These are phyloP conservation scores for Lasius platythorax DNA, from an alignment of 2,888 invertebrate species.

Conservation along the genomic window DNA sequence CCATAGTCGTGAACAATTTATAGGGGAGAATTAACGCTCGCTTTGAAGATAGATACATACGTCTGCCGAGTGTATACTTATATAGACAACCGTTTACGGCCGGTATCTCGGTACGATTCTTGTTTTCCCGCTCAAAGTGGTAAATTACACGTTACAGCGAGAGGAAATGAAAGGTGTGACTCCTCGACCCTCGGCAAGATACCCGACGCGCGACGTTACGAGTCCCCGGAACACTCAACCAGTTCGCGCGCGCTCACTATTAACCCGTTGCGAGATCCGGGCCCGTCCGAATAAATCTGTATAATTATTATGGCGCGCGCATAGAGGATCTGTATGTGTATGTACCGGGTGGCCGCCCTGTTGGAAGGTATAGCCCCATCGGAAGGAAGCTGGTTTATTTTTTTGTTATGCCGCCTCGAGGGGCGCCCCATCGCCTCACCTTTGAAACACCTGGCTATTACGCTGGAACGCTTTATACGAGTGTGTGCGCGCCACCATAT, in stretches of 20 bases:
- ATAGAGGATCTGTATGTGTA: constrained; percentile 55
- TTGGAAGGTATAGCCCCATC: constrained; percentile 76
- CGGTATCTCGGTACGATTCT: constrained; percentile 47
- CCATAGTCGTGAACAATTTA: constrained; percentile 11
- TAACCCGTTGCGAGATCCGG: constrained; percentile 68
- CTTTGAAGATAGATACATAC: constrained; percentile 41
- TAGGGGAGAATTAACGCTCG: constrained; percentile 29
- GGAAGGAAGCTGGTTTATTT: constrained; percentile 84
- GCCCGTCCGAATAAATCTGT: constrained; percentile 78
- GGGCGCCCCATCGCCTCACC: constrained; percentile 81
- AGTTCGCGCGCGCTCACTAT: constrained; percentile 59
- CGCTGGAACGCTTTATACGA: constrained; percentile 79
- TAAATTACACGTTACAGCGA: constrained; percentile 70
- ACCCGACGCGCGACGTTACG: constrained; percentile 61
- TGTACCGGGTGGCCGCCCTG: constrained; percentile 67
- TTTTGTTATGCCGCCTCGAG: constrained; percentile 80
- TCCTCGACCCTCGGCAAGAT: constrained; percentile 53
- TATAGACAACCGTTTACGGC: constrained; percentile 46
- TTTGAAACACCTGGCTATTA: constrained; percentile 86
- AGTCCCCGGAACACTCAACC: constrained; percentile 68
- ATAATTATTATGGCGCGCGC: constrained; percentile 75
- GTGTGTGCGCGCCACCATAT: constrained; percentile 80
- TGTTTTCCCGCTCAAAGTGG: constrained; percentile 56
- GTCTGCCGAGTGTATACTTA: constrained; percentile 38
- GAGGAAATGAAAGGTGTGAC: constrained; percentile 74